A percentile compares a stretch with the other conserved stretches of the same genome.
phyloP scores from a whole-genome alignment of 2,888 invertebrate species.

The Nymphalis polychloros region DNA sequence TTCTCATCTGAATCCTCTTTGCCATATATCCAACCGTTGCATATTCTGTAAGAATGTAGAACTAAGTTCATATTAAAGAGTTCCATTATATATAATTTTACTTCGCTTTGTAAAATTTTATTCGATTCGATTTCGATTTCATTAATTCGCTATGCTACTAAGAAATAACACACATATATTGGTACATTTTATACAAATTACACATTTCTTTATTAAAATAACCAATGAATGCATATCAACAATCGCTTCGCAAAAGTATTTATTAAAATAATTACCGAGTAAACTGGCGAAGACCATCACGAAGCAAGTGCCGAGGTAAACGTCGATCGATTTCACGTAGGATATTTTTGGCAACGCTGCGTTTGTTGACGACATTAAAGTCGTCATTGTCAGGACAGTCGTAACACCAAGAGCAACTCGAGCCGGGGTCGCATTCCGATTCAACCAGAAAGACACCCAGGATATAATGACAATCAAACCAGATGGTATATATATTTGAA shows the following conservation, averaged over 20 bases:
- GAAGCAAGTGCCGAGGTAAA: conserved; percentile 98
- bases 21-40: conserved; percentile 99
- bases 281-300: conserved; percentile 99
- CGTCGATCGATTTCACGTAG: conserved; percentile 98
- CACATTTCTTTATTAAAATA: not conserved
- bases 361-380: conserved; percentile 97
- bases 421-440: conserved; percentile 96
- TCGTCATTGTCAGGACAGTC: conserved; percentile 98
- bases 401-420: conserved; percentile 96
- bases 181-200: no score
- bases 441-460: conserved; percentile 98
- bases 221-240: no score
- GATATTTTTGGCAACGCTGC: conserved; percentile 98
- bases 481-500: conserved; percentile 99
- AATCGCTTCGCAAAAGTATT: conserved; percentile 27
- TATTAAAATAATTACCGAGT: conserved; percentile 85
- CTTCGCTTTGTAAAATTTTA: conserved; percentile 23
- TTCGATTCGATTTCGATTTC: not conserved
- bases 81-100: not conserved
- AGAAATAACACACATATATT: no score
- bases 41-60: conserved; percentile 88
- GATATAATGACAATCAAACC: conserved; percentile 98
- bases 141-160: conserved; percentile 39
- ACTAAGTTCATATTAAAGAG: conserved; percentile 24
- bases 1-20: conserved; percentile 97